Conservation (phyloP, 1,140 invertebrate species). For the Aphidius ervi region DNA sequence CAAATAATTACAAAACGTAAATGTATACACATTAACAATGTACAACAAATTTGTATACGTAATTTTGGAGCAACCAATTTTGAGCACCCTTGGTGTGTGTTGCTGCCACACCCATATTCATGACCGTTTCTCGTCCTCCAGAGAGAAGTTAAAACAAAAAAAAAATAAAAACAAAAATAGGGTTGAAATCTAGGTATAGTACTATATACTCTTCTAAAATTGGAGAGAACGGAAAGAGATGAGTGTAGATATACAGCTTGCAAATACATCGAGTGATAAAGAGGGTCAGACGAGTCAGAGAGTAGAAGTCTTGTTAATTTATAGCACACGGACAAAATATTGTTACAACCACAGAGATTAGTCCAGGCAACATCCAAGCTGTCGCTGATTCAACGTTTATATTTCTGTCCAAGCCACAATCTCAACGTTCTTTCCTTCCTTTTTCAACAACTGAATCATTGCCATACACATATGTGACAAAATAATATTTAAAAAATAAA, state of each 20-base stretch:
- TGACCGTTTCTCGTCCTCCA: too few species aligned
- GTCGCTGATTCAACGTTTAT: constrained; percentile 20
- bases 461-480: background rate
- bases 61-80: too few species aligned
- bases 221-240: too few species aligned
- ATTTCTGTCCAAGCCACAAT: background rate
- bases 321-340: constrained; percentile 32
- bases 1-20: too few species aligned
- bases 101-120: too few species aligned
- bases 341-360: constrained; percentile 34
- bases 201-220: too few species aligned
- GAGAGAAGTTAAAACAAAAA: too few species aligned
- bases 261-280: constrained; percentile 30
- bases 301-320: constrained; percentile 28
- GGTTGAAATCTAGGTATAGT: too few species aligned
- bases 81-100: too few species aligned
- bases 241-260: constrained; percentile 17
- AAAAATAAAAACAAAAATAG: too few species aligned
- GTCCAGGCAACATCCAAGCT: constrained; percentile 14
- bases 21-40: too few species aligned
- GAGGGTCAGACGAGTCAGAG: constrained; percentile 4
- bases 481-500: background rate
- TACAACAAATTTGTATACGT: too few species aligned
- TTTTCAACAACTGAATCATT: background rate
- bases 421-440: background rate